Conservation (phyloP, 2,888 invertebrate species). For the Pollenia amentaria region DNA sequence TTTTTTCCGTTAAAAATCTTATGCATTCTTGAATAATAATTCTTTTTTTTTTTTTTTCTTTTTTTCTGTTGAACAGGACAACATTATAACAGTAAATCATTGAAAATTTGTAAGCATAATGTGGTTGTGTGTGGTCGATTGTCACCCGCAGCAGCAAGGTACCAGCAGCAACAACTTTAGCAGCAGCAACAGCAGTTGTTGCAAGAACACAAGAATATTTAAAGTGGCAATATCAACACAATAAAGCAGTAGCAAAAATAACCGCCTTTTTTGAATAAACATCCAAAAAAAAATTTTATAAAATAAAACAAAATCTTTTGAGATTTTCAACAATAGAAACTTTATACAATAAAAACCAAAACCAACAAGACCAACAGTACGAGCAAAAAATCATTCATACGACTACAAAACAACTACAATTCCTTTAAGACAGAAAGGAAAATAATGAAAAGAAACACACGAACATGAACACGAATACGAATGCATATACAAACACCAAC, state of each 20-base stretch:
- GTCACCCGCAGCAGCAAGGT: constrained; percentile 72
- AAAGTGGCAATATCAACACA: constrained; percentile 69
- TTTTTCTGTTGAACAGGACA: constrained; percentile 66
- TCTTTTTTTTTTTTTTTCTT: constrained; percentile 15
- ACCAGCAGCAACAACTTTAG: constrained; percentile 41
- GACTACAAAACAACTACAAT: constrained; percentile 19
- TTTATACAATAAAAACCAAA: constrained; percentile 60
- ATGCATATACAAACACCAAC: constrained; percentile 1
- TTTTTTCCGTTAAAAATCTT: constrained; percentile 54
- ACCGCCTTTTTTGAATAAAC: constrained; percentile 59
- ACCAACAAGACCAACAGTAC: neutral
- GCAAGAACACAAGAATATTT: constrained; percentile 69
- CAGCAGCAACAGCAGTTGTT: constrained; percentile 44
- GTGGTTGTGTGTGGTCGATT: constrained; percentile 69
- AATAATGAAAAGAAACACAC: constrained; percentile 21
- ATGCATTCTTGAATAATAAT: constrained; percentile 64
- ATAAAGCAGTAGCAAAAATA: constrained; percentile 70
- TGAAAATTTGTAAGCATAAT: constrained; percentile 61
- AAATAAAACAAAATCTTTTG: constrained; percentile 57
- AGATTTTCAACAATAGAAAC: constrained; percentile 68
- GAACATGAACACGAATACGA: neutral
- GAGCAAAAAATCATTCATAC: constrained; percentile 35
- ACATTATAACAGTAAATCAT: constrained; percentile 73
- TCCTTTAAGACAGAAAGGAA: constrained; percentile 57
- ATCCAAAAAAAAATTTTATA: constrained; percentile 10